Conservation (phyloP, 2,888 invertebrate genomes). For the Drosophila bunnanda region DNA sequence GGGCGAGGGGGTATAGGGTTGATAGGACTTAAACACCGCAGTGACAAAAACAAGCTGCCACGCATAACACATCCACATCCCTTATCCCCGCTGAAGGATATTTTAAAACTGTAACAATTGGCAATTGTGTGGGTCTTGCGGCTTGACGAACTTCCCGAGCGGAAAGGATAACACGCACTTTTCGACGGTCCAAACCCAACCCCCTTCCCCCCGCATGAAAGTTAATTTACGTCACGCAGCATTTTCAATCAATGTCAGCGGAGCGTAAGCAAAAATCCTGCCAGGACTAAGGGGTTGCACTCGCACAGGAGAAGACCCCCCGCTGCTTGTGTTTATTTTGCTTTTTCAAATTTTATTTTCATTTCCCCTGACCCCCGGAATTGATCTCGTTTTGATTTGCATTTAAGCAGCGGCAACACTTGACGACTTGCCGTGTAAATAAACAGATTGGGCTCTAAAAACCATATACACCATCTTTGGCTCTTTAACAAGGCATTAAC, state of each 20-base stretch:
- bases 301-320: conserved; percentile 39
- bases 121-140: conserved; percentile 78
- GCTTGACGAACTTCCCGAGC: conserved; percentile 64
- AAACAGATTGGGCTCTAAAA: conserved; percentile 51
- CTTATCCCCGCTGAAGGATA: conserved; percentile 45
- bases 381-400: conserved; percentile 76
- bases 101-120: conserved; percentile 78
- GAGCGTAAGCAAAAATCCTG: conserved; percentile 10
- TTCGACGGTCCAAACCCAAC: conserved; percentile 10
- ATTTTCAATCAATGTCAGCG: conserved; percentile 78
- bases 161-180: conserved; percentile 77
- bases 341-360: conserved; percentile 56
- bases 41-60: conserved; percentile 76
- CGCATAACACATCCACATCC: conserved; percentile 30
- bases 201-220: conserved; percentile 68
- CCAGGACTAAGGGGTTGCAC: conserved; percentile 17
- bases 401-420: conserved; percentile 70
- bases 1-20: no score
- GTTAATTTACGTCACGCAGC: conserved; percentile 79
- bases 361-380: conserved; percentile 63
- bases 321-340: conserved; percentile 75
- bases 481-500: conserved; percentile 65
- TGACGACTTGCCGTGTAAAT: conserved; percentile 65
- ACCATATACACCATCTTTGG: conserved; percentile 29
- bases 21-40: conserved; percentile 65